These are phyloP conservation scores for Nephrotoma appendiculata DNA, from an alignment of 2,888 invertebrate species.

Conservation along the genomic window DNA sequence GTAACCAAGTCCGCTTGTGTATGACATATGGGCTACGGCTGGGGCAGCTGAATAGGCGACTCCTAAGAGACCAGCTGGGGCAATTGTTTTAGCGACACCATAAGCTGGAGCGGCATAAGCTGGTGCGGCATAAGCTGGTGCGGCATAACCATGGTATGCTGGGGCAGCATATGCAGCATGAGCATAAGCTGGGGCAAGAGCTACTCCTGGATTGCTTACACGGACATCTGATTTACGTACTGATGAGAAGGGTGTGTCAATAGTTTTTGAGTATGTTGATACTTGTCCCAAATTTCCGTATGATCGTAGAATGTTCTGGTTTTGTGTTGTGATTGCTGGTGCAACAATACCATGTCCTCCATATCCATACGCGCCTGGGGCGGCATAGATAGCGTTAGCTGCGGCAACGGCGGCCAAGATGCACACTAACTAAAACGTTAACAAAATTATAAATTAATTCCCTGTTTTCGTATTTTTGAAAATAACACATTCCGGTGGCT, in stretches of 20 bases:
- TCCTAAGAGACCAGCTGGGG: constrained; percentile 38
- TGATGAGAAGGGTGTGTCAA: constrained; percentile 58
- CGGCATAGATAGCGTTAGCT: not conserved
- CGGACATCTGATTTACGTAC: constrained; percentile 54
- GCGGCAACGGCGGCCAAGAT: constrained; percentile 9
- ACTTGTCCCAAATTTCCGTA: constrained; percentile 54
- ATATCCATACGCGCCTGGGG: constrained; percentile 5
- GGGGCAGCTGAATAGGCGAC: constrained; percentile 45
- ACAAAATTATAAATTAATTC: not conserved
- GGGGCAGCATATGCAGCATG: constrained; percentile 25
- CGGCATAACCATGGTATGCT: constrained; percentile 14
- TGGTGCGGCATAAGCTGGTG: constrained; percentile 13
- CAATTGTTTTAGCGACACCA: constrained; percentile 22
- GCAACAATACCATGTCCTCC: constrained; percentile 17
- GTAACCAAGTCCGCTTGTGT: constrained; percentile 39
- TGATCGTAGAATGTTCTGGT: constrained; percentile 44
- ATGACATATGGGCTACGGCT: constrained; percentile 45
- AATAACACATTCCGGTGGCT: no score
- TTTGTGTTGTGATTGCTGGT: constrained; percentile 38
- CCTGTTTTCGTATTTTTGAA: not conserved
- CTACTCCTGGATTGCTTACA: constrained; percentile 48
- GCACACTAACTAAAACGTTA: constrained; percentile 5
- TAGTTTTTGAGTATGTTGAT: constrained; percentile 52
- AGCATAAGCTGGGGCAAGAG: constrained; percentile 20
- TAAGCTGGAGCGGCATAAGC: constrained; percentile 11